Percentiles rank a stretch among this genome's conserved stretches.
Conservation (phyloP, 2,888 invertebrate species). For the Ephialtes manifestator region DNA sequence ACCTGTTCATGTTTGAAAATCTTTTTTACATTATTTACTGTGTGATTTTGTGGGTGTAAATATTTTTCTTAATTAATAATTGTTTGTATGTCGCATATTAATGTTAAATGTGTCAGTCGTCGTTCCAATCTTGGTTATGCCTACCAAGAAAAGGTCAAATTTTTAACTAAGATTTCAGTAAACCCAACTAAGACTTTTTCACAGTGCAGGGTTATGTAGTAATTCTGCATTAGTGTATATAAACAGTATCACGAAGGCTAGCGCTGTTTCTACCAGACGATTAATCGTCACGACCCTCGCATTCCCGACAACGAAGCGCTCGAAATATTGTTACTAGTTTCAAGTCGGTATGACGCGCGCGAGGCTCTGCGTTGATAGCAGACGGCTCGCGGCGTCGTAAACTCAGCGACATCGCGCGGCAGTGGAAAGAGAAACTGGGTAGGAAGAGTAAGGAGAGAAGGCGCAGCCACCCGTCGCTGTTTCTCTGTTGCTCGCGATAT, state of each 20-base stretch:
- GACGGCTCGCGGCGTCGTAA: constrained; percentile 40
- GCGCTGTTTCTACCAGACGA: constrained; percentile 28
- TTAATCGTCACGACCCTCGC: constrained; percentile 53
- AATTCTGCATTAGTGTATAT: too few relatives aligned
- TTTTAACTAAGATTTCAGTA: too few relatives aligned
- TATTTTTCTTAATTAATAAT: too few relatives aligned
- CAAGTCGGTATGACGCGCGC: constrained; percentile 7
- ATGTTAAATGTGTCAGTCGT: too few relatives aligned
- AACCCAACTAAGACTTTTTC: too few relatives aligned
- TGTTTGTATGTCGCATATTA: too few relatives aligned
- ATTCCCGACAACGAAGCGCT: constrained; percentile 42
- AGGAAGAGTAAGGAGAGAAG: constrained; percentile 14
- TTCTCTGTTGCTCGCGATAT: constrained; percentile 42
- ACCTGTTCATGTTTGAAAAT: too few relatives aligned
- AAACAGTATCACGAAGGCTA: constrained; percentile 9
- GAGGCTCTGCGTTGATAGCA: constrained; percentile 29
- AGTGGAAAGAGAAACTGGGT: constrained; percentile 22
- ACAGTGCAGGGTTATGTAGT: too few relatives aligned
- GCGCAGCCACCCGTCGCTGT: constrained; percentile 26
- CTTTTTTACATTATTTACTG: too few relatives aligned
- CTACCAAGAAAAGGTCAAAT: too few relatives aligned
- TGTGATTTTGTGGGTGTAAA: too few relatives aligned
- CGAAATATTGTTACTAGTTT: constrained; percentile 52
- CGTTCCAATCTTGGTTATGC: too few relatives aligned
- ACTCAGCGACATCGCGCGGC: constrained; percentile 49